phyloP scores from a whole-genome alignment of 2,888 invertebrate genomes.

The Zele albiditarsus region DNA sequence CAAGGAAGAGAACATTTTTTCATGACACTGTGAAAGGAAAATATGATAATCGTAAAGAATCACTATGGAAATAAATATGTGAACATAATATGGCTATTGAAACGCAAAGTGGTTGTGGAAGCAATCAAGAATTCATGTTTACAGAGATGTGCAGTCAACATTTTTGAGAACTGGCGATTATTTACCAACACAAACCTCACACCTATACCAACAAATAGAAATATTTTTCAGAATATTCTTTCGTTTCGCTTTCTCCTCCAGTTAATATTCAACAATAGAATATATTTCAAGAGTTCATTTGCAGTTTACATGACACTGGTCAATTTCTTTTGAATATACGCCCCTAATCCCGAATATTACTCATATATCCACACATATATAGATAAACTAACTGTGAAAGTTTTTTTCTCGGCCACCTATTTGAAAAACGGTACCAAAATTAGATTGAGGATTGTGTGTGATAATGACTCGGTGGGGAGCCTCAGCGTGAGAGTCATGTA shows the following conservation, averaged over 20 bases:
- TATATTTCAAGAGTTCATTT: conserved; percentile 4
- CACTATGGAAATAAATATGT: not conserved
- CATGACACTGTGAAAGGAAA: not conserved
- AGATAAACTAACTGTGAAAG: not conserved
- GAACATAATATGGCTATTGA: not conserved
- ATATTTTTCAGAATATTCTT: not conserved
- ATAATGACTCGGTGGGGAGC: conserved; percentile 36
- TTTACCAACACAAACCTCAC: not conserved
- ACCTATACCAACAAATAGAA: not conserved
- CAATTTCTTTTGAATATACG: conserved; percentile 16
- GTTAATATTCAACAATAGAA: conserved; percentile 23
- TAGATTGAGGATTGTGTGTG: conserved; percentile 11
- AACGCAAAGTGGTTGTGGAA: not conserved
- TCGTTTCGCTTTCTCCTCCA: conserved; percentile 34
- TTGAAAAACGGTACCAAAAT: not conserved
- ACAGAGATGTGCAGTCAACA: not conserved
- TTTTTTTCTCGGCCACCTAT: not conserved
- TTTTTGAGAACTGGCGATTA: not conserved
- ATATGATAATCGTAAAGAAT: conserved; percentile 7
- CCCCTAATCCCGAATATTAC: not conserved
- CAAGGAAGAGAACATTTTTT: not conserved
- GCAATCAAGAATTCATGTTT: not conserved
- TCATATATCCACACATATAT: not conserved
- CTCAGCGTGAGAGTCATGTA: conserved; percentile 23
- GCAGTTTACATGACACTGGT: conserved; percentile 37